Evolutionary conservation across 2,888 invertebrate species (phyloP).

Genomic region (Drosophila nigricruria): DNA sequence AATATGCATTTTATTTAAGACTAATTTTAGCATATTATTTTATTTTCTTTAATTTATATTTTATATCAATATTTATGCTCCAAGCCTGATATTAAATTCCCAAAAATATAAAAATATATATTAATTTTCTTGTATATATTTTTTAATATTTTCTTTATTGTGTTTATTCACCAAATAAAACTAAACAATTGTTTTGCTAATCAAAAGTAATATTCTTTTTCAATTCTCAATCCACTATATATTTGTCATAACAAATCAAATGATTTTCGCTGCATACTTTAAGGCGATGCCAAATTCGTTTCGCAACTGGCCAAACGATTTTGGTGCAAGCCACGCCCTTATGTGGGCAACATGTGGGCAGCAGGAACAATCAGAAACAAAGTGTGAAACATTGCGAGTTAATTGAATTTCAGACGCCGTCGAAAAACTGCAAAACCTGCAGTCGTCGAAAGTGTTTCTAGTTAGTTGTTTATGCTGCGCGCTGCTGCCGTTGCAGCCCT

Average conservation of each 20-base stretch:
- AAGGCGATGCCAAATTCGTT: constrained; percentile 1
- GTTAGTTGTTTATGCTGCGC: constrained; percentile 18
- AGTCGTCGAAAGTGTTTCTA: constrained; percentile 33
- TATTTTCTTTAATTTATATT: too few relatives aligned
- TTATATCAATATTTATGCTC: too few relatives aligned
- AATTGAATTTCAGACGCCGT: constrained; percentile 64
- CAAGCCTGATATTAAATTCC: too few relatives aligned
- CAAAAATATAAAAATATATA: too few relatives aligned
- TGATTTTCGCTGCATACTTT: constrained; percentile 20
- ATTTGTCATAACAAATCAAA: background rate
- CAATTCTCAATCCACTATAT: background rate
- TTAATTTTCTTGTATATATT: too few relatives aligned
- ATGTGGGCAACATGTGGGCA: constrained; percentile 3
- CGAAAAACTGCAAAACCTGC: constrained; percentile 24
- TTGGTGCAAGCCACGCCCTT: constrained; percentile 28
- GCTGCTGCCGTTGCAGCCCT: background rate
- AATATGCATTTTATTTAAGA: too few relatives aligned
- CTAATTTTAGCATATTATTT: too few relatives aligned
- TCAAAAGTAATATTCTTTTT: background rate
- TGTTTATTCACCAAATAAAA: background rate
- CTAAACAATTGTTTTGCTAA: background rate
- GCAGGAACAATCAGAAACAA: constrained; percentile 13
- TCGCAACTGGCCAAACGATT: constrained; percentile 12
- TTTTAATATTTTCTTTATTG: too few relatives aligned
- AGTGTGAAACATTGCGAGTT: constrained; percentile 47